These are phyloP conservation scores for Periphyllus acericola DNA, from an alignment of 2,888 invertebrate species.

Conservation along the genomic window DNA sequence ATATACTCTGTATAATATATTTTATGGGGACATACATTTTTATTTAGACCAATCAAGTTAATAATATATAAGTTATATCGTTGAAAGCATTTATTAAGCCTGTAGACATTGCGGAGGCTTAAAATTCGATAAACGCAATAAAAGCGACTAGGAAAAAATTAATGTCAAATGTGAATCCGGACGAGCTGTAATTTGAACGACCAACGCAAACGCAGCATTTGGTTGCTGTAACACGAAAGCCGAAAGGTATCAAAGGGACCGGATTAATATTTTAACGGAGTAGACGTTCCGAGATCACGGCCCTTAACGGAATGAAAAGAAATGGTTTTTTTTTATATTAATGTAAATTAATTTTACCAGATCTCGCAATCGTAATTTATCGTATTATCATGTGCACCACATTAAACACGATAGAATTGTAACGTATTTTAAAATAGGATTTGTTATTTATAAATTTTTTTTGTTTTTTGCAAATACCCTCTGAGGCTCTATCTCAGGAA, in stretches of 20 bases:
- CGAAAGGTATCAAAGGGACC: neutral
- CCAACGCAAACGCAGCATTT: neutral
- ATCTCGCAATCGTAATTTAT: too few relatives aligned
- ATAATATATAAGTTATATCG: neutral
- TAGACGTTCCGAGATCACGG: neutral
- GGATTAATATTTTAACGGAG: neutral
- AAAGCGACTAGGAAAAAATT: neutral
- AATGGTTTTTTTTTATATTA: neutral
- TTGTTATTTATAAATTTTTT: too few relatives aligned
- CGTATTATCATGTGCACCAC: too few relatives aligned
- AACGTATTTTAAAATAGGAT: too few relatives aligned
- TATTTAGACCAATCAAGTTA: neutral
- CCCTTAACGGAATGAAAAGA: neutral
- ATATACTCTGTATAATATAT: neutral
- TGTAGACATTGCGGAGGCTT: neutral
- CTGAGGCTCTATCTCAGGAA: too few relatives aligned
- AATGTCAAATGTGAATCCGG: neutral
- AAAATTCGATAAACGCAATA: neutral
- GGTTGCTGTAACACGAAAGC: too few relatives aligned
- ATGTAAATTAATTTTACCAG: too few relatives aligned
- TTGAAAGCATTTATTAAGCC: neutral
- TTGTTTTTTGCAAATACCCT: too few relatives aligned
- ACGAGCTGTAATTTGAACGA: neutral
- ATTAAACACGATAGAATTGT: too few relatives aligned
- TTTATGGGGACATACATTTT: neutral